Base-by-base conservation (phyloP, 1,140 invertebrate genomes). In the Dinoponera quadriceps region DNA sequence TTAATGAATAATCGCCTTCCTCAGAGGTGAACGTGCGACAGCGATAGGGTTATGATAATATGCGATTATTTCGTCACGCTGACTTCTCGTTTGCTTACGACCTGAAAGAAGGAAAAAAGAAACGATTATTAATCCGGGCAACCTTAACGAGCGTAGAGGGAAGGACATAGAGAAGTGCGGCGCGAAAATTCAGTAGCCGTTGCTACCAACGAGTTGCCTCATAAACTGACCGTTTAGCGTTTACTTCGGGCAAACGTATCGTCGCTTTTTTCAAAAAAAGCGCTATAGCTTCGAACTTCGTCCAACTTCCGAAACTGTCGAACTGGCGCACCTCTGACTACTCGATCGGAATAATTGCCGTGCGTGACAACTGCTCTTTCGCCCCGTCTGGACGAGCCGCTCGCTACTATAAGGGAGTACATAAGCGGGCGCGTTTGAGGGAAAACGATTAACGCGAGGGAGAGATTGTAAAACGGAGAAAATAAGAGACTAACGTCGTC, bases 261-360 rank as follows among this genome's bases (percentile, higher is more conserved):
- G 1, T 59, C 22, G 25, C n/a, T n/a, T 54, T 48, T 71, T 48
- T 59, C 27, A 14, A 44, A 44, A 44, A 9, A 44, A 44, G 38
- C 9, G 1, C 22, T 57, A 80, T 66, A 55, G 49, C 51, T 48
- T 71, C 22, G 48, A 80, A 71, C 51, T 69, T 57, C 0, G 13
- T 38, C 9, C 44, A 63, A 75, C 63, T 77, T 49, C 38, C 72
- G 14, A 75, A 75, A 75, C 74, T n/a, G 44, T 20, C 33, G 33
- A 18, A 65, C 22, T 62, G 7, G 38, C 38, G 9, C 9, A 59
- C 48, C n/a, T 2, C 48, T 29, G 63, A 69, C 48, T 71, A 71
- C 69, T 57, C 65, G 29, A 80, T 69, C 59, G 66, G 48, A 77
- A 33, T 66, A 77, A 80, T 80, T 59, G 65, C 18, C 54, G 44